phyloP scores from a whole-genome alignment of 1,140 invertebrate species.

The Hyphantria cunea region DNA sequence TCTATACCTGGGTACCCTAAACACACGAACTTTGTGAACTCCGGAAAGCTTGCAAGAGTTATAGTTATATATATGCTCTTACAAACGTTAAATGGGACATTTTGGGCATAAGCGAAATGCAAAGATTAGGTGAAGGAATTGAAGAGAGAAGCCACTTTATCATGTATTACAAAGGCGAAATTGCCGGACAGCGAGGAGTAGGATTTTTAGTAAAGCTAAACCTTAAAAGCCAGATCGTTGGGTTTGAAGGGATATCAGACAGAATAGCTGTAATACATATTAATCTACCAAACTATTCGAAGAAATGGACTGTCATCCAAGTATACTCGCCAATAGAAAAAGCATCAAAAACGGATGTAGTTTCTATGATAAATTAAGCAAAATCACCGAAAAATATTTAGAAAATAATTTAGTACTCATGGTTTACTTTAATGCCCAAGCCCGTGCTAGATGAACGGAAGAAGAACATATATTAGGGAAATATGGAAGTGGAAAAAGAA shows the following conservation, averaged over 20 bases:
- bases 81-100: slow-evolving; percentile 40
- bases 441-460: slow-evolving; percentile 25
- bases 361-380: slow-evolving; percentile 38
- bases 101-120: slow-evolving; percentile 43
- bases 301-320: slow-evolving; percentile 43
- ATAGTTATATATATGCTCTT: slow-evolving; percentile 29
- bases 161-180: slow-evolving; percentile 41
- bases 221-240: slow-evolving; percentile 32
- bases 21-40: slow-evolving; percentile 25
- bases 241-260: slow-evolving; percentile 36
- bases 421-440: slow-evolving; percentile 49
- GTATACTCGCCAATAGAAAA: slow-evolving; percentile 17
- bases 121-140: slow-evolving; percentile 43
- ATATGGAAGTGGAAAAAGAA: slow-evolving; percentile 43
- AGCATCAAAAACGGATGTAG: slow-evolving; percentile 29
- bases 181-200: slow-evolving; percentile 38
- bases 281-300: slow-evolving; percentile 17
- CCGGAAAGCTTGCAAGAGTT: slow-evolving; percentile 31
- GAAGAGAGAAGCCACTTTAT: slow-evolving; percentile 32
- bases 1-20: slow-evolving; percentile 36
- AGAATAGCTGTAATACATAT: slow-evolving; percentile 30
- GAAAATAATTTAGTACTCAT: slow-evolving; percentile 42
- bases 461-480: slow-evolving; percentile 44
- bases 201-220: slow-evolving; percentile 41
- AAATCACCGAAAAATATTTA: slow-evolving; percentile 33